Evolutionary conservation across 2,113 vertebrate species (phyloP).

Genomic region (Gorsachius goisagi): DNA sequence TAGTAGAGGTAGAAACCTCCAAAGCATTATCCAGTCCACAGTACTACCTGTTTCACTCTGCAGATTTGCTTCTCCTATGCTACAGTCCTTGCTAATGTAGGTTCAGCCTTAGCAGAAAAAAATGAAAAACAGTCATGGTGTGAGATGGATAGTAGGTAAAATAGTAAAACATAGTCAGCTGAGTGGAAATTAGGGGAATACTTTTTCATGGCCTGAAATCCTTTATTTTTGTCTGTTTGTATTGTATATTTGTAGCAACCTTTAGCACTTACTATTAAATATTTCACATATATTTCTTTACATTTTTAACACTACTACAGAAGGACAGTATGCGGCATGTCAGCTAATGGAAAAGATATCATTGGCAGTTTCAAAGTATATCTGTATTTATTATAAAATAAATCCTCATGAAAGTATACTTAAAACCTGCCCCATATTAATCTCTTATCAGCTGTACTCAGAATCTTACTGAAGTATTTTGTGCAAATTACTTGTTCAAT

Average conservation of each 20-base stretch:
- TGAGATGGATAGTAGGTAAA: background rate
- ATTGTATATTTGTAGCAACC: background rate
- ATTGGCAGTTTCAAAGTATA: background rate
- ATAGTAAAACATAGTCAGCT: background rate
- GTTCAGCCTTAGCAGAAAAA: background rate
- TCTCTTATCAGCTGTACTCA: background rate
- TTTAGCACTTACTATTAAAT: background rate
- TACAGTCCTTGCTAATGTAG: background rate
- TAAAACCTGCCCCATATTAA: background rate
- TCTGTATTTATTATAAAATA: background rate
- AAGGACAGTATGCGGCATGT: background rate
- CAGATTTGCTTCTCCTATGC: background rate
- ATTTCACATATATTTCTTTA: background rate
- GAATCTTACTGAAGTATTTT: background rate
- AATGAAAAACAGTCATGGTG: fast-evolving
- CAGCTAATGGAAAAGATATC: background rate
- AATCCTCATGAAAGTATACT: background rate
- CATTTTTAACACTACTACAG: background rate
- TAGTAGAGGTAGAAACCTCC: background rate
- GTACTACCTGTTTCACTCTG: background rate
- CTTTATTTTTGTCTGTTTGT: background rate
- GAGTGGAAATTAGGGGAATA: background rate
- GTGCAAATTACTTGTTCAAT: background rate
- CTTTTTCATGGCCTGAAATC: background rate
- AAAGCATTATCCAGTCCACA: background rate